phyloP scores from a whole-genome alignment of 1,140 invertebrate genomes.

The Tetramorium simillimum region DNA sequence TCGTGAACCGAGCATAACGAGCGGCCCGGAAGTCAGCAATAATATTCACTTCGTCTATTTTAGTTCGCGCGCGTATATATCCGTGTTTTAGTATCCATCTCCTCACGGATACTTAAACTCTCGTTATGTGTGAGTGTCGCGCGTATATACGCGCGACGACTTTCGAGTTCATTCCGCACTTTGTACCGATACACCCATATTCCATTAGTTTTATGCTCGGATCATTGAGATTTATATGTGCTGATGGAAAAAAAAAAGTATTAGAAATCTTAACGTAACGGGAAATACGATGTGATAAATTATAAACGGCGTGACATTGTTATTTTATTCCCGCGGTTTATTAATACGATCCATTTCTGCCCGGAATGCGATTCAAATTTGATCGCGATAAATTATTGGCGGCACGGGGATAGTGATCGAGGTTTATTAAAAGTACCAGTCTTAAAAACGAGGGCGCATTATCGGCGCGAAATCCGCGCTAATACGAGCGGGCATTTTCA shows the following conservation, averaged over 20 bases:
- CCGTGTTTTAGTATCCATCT: constrained; percentile 56
- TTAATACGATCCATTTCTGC: not conserved
- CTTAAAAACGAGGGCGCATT: not conserved
- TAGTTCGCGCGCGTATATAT: not conserved
- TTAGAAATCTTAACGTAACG: not conserved
- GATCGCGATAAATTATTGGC: not conserved
- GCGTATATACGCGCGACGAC: not conserved
- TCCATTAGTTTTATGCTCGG: constrained; percentile 70
- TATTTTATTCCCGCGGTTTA: not conserved
- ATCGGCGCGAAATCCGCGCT: not conserved
- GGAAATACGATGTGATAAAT: not conserved
- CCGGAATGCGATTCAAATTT: not conserved
- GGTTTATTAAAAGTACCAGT: not conserved
- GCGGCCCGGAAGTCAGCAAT: constrained; percentile 51
- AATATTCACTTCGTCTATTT: constrained; percentile 59
- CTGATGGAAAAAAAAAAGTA: not conserved
- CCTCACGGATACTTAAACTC: constrained; percentile 56
- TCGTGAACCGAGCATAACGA: constrained; percentile 38
- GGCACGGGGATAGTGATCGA: not conserved
- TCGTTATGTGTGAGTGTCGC: not conserved
- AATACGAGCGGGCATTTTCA: not conserved
- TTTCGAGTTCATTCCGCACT: constrained; percentile 56
- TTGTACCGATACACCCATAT: constrained; percentile 62
- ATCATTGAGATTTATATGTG: constrained; percentile 42
- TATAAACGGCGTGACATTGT: not conserved